Evolutionary conservation across 2,888 invertebrate genomes (phyloP).

Genomic region (Clivina fossor): DNA sequence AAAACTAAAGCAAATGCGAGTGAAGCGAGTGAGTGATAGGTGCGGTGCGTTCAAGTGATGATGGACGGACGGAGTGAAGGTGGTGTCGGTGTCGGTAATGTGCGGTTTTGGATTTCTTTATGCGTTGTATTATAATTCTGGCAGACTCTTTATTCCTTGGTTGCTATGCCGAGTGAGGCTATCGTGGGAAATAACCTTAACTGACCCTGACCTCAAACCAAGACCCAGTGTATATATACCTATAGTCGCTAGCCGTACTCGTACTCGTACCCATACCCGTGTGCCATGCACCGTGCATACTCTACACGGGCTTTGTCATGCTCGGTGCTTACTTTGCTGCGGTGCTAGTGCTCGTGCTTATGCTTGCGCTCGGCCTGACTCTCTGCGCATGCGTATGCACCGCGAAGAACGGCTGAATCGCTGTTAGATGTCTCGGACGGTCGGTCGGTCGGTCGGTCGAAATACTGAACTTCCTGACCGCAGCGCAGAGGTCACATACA

Average conservation of each 20-base stretch:
- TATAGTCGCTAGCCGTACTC: slow-evolving; percentile 11
- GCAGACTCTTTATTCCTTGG: slow-evolving; percentile 45
- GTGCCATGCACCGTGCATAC: slow-evolving; percentile 1
- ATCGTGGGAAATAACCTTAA: slow-evolving; percentile 57
- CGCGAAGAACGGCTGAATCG: slow-evolving; percentile 29
- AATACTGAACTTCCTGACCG: slow-evolving; percentile 33
- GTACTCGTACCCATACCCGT: neutral
- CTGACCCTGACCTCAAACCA: slow-evolving; percentile 55
- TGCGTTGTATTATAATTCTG: slow-evolving; percentile 50
- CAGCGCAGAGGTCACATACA: slow-evolving; percentile 24
- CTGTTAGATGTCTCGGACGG: slow-evolving; percentile 26
- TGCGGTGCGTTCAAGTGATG: neutral
- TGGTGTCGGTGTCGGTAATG: slow-evolving; percentile 1
- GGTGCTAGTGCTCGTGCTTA: slow-evolving; percentile 10
- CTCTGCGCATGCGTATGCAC: slow-evolving; percentile 20
- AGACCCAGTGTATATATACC: slow-evolving; percentile 40
- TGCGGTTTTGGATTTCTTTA: slow-evolving; percentile 38
- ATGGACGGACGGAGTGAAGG: neutral
- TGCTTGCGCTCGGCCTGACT: slow-evolving; percentile 5
- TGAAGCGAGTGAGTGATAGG: neutral
- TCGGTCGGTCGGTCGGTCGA: no score
- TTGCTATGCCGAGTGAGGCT: slow-evolving; percentile 53
- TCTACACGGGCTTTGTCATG: slow-evolving; percentile 26
- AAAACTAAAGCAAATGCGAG: neutral
- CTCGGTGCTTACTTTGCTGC: neutral